Percentiles rank a stretch among this genome's conserved stretches.
phyloP scores from a whole-genome alignment of 2,888 invertebrate species.

The Anoplius nigerrimus region DNA sequence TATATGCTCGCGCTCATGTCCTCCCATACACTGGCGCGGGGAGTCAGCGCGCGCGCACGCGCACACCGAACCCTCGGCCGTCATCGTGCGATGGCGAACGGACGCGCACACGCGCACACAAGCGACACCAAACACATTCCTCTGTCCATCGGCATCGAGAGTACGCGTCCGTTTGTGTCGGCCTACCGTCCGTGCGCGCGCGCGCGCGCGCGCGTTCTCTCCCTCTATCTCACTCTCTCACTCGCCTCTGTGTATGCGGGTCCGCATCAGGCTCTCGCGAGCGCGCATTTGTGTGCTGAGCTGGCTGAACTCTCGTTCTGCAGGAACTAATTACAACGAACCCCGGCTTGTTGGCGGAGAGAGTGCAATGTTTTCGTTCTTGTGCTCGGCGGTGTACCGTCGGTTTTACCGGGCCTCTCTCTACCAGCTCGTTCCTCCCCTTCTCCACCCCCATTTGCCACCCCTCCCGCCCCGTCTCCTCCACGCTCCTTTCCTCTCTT shows the following conservation, averaged over 20 bases:
- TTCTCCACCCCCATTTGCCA: not conserved
- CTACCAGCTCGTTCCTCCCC: not conserved
- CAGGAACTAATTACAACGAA: slow-evolving; percentile 67
- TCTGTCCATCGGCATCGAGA: not conserved
- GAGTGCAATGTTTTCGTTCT: slow-evolving; percentile 65
- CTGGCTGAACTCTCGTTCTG: slow-evolving; percentile 46
- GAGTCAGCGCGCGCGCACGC: not conserved
- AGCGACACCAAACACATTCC: not conserved
- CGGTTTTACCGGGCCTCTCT: slow-evolving; percentile 33
- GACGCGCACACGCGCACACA: not conserved
- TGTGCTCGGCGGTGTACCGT: slow-evolving; percentile 44
- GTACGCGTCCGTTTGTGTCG: not conserved
- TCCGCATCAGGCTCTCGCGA: not conserved
- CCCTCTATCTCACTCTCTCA: no score
- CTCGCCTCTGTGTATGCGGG: not conserved
- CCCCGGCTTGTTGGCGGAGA: slow-evolving; percentile 58
- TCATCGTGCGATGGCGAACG: not conserved
- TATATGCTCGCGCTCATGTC: not conserved
- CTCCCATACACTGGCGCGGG: not conserved
- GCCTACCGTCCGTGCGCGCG: not conserved
- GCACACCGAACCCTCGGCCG: not conserved
- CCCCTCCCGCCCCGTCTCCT: slow-evolving; percentile 11
- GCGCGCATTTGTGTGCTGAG: slow-evolving; percentile 27
- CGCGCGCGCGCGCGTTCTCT: not conserved
- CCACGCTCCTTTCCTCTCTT: not conserved